Evolutionary conservation across 92 coral and sea anemone genomes (phyloP), one percentile per base, ranked within the genome.

Genomic region (Phenganax subtilis): DNA sequence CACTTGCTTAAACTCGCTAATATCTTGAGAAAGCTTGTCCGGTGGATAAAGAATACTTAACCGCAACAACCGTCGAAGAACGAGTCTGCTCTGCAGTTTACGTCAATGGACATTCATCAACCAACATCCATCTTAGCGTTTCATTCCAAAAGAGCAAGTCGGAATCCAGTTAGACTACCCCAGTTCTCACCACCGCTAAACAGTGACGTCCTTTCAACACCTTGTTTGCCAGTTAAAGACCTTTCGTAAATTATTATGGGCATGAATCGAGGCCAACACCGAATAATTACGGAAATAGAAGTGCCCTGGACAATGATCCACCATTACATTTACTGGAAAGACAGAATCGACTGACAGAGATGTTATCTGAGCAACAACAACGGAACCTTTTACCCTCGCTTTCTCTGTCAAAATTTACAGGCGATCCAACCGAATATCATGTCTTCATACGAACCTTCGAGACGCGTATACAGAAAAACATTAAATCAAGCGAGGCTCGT

Each of bases 391-490:
- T 72, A 7, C 57, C 56, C 7, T 72, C 56, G 16, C 76, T 37
- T 72, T 47, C 55, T 27, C 29, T 72, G 55, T 51, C 76, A 2
- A 72, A 25, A 6, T 72, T 72, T 25, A 15, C 0, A 3, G 76
- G 76, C 9, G 76, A 72, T 54, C 76, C 76, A 47, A 72, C 57
- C 11, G 57, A 72, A n/a, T 72, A 72, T 20, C n/a, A 37, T 7
- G 0, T 51, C 8, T 72, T 72, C 11, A 72, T 72, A 2, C 55
- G 30, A 8, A 20, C 56, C 8, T 72, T 72, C 58, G 58, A 29
- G 6, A 47, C 55, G 55, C 6, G 9, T 72, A n/a, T 25, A 72
- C 17, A 37, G 28, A 4, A 72, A 72, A 4, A 12, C 10, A 20
- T 20, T 20, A 20, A 20, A 20, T 20, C 25, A 20, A 20, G 25